Percentiles rank a stretch among this genome's conserved stretches.
phyloP scores from a whole-genome alignment of 64 coral and sea anemone species.

The Montipora sp. region DNA sequence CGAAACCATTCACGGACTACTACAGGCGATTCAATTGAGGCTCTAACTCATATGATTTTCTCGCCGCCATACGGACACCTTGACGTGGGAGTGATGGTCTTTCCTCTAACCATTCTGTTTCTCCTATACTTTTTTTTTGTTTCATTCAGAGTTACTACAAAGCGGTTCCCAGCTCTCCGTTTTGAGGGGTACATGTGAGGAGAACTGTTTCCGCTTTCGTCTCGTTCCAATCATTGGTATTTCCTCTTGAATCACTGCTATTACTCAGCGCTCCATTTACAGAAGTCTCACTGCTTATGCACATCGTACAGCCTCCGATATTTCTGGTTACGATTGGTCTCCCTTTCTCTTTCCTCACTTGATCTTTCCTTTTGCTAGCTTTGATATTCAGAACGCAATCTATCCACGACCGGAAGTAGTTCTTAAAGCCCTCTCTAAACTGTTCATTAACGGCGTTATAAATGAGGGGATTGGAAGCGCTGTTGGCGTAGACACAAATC shows the following conservation, averaged over 20 bases:
- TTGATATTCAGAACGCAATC: conserved; percentile 48
- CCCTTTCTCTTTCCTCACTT: background rate
- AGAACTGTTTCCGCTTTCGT: background rate
- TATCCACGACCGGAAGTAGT: conserved; percentile 86
- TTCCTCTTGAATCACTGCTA: background rate
- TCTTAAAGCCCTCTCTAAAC: conserved; percentile 85
- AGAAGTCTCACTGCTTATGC: background rate
- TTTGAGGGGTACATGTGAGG: background rate
- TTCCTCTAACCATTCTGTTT: no score
- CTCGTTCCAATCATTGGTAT: background rate
- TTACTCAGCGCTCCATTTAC: background rate
- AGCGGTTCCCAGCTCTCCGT: background rate
- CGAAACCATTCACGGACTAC: no score
- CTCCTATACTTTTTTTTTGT: no score
- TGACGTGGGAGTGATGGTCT: no score
- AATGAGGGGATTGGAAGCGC: conserved; percentile 85
- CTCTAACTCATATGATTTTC: no score
- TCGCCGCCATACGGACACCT: no score
- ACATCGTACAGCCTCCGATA: background rate
- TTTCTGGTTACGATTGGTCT: background rate
- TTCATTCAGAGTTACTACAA: background rate
- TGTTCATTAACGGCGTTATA: conserved; percentile 92
- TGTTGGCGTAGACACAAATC: conserved; percentile 91
- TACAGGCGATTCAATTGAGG: no score
- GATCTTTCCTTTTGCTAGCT: conserved; percentile 9